phyloP scores from a whole-genome alignment of 2,888 invertebrate species.

The Lepidochrysops patricia region DNA sequence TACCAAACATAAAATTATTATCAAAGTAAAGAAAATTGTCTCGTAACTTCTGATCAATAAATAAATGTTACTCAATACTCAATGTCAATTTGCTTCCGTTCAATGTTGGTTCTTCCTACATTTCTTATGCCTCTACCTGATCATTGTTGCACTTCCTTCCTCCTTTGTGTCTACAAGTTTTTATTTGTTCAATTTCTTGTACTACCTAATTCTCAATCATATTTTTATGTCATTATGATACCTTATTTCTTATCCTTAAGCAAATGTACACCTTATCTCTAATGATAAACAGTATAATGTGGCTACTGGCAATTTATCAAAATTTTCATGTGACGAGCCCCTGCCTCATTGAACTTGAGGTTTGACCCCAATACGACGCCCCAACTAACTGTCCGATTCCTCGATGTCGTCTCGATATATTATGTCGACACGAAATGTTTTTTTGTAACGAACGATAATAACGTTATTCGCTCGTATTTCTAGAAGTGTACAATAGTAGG shows the following conservation, averaged over 20 bases:
- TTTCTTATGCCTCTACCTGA: neutral
- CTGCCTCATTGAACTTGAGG: constrained; percentile 13
- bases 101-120: neutral
- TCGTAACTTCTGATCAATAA: neutral
- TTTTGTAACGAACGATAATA: neutral
- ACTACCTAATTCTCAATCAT: neutral
- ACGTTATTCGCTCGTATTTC: neutral
- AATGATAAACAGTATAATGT: neutral
- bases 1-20: no score
- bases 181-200: neutral
- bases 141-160: neutral
- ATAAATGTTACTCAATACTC: neutral
- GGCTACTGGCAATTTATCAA: neutral
- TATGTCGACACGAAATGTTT: neutral
- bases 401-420: neutral
- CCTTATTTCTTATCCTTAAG: neutral
- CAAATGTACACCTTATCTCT: neutral
- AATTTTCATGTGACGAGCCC: constrained; percentile 12
- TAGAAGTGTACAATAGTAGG: constrained; percentile 14
- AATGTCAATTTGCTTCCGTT: neutral
- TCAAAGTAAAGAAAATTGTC: no score
- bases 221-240: neutral
- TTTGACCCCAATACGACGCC: constrained; percentile 8
- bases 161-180: neutral
- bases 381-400: neutral